Evolutionary conservation across 1,140 invertebrate species (phyloP), one percentile per base, ranked within the genome.

Genomic region (Pogonomyrmex californicus): DNA sequence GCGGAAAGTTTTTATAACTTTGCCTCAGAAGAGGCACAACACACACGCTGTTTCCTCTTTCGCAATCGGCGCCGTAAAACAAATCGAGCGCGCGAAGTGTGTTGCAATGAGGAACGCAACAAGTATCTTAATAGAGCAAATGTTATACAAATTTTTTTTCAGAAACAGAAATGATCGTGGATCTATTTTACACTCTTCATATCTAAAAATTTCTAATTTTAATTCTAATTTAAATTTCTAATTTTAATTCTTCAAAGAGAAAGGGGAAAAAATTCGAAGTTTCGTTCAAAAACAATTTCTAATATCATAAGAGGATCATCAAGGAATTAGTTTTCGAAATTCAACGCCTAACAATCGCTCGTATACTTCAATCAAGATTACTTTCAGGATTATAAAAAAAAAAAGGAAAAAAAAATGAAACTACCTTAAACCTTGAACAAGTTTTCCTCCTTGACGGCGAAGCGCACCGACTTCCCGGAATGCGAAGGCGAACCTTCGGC

Each of bases 11-110:
- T 54, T 81, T 51, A 44, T 12, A 86, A 44, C 23, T 65, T 41
- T 44, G 83, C 23, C 30, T 78, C 79, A 79, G 49, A 86, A 83
- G 82, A 85, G 30, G n/a, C 62, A 63, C 51, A 65, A 12, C 36
- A 33, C 44, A 68, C 63, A 41, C 30, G 41, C n/a, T 41, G 10
- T 81, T 81, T 81, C 65, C 62, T 81, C 51, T 86, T 86, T 86
- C 85, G 60, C 30, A 81, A 86, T 70, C 85, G 68, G 41, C n/a
- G 49, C 30, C 62, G 30, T 79, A 70, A 86, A 81, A 81, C 30
- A 81, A 79, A 86, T 86, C 49, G 75, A 56, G 38, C 83, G 47
- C 41, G 7, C n/a, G 2, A 79, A 60, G 33, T 83, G 33, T 83
- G 56, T 82, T 73, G 79, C 41, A 60, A 82, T 10, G n/a, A 56